These are phyloP conservation scores for Cromileptes altivelis DNA, from an alignment of 2,113 vertebrate species.

Conservation along the genomic window DNA sequence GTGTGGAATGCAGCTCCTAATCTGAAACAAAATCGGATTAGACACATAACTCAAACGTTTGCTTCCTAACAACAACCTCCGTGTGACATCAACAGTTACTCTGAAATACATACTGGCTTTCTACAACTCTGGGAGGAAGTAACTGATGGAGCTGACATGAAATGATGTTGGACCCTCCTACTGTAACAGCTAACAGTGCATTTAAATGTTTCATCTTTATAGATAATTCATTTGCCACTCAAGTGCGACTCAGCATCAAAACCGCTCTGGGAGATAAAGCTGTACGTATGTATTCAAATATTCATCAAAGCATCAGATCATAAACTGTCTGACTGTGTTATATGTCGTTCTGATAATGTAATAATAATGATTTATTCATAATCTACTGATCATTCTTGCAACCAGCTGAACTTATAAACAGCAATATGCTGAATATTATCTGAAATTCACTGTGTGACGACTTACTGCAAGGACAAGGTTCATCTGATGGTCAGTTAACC, in stretches of 20 bases:
- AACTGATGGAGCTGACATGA: background rate
- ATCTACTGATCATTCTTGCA: background rate
- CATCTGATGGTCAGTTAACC: conserved; percentile 17
- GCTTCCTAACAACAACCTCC: background rate
- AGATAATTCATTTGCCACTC: conserved; percentile 88
- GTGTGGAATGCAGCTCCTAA: conserved; percentile 37
- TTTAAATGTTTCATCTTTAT: conserved; percentile 62
- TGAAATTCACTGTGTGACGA: background rate
- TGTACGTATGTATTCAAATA: conserved; percentile 82
- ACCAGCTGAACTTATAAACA: background rate
- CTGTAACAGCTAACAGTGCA: background rate
- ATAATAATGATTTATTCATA: background rate
- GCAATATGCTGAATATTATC: background rate
- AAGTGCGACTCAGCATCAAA: conserved; percentile 94
- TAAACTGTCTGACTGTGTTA: background rate
- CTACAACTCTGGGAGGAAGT: background rate
- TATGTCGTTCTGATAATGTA: background rate
- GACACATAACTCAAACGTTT: conserved; percentile 48
- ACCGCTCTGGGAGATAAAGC: conserved; percentile 90
- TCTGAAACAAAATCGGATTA: conserved; percentile 47
- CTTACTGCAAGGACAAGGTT: conserved; percentile 20
- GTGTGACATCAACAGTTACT: background rate
- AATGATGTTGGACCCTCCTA: background rate
- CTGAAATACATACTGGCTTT: background rate
- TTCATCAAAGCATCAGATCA: conserved; percentile 14